These are phyloP conservation scores for Pelodytes ibericus DNA, from an alignment of 2,797 vertebrate species.

Conservation along the genomic window DNA sequence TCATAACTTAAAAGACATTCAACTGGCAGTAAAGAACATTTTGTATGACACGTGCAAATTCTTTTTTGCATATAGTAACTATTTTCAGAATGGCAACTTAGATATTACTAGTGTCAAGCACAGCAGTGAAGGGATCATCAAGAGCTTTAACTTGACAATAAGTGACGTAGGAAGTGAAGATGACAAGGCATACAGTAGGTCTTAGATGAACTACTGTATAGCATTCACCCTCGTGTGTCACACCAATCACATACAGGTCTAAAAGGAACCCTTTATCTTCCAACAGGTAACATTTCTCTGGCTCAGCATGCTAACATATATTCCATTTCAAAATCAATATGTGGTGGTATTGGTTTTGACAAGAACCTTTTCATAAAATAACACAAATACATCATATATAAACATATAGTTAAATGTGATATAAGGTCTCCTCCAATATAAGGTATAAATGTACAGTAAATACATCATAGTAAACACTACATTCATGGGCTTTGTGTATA, in stretches of 20 bases:
- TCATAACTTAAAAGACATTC: neutral
- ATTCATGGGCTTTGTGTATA: too few species aligned
- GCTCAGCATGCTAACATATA: too few species aligned
- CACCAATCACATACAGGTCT: neutral
- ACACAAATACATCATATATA: too few species aligned
- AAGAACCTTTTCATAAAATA: too few species aligned
- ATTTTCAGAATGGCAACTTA: constrained; percentile 19
- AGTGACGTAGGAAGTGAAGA: constrained; percentile 16
- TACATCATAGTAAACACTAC: too few species aligned
- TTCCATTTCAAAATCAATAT: too few species aligned
- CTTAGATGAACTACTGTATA: neutral
- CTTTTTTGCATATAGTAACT: neutral
- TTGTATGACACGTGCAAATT: constrained; percentile 10
- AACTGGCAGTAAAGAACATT: constrained; percentile 3
- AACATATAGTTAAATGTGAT: too few species aligned
- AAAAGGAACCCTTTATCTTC: neutral
- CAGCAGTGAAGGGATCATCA: constrained; percentile 20
- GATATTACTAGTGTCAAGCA: constrained; percentile 19
- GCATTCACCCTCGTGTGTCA: neutral
- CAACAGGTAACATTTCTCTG: too few species aligned
- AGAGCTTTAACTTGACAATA: constrained; percentile 31
- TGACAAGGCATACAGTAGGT: constrained; percentile 10
- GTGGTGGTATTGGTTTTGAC: too few species aligned
- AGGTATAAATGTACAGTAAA: too few species aligned
- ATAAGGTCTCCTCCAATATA: too few species aligned